Percentiles rank a stretch among this genome's conserved stretches.
Evolutionary conservation across 1,140 invertebrate genomes (phyloP).

Genomic region (Kradibia gibbosae): DNA sequence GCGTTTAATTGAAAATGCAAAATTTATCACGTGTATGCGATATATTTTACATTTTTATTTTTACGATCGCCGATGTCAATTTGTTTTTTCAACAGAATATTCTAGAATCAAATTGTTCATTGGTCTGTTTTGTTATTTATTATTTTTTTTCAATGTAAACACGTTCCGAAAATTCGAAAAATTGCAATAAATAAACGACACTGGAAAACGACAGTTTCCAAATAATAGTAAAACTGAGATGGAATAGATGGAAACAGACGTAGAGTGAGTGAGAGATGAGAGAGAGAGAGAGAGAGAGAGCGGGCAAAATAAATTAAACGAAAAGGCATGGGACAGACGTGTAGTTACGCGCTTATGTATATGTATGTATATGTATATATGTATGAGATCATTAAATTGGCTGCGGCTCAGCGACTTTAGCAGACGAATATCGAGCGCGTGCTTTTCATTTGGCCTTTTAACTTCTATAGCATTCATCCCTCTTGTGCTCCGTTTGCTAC

Average conservation of each 20-base stretch:
- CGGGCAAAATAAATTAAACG: not conserved
- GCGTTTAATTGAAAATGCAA: constrained; percentile 33
- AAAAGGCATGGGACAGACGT: not conserved
- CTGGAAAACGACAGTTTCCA: not conserved
- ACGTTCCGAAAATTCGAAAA: constrained; percentile 21
- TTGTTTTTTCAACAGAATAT: constrained; percentile 25
- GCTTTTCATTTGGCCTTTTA: constrained; percentile 66
- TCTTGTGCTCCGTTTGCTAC: not conserved
- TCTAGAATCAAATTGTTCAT: constrained; percentile 32
- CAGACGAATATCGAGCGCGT: constrained; percentile 58
- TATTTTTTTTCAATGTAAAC: constrained; percentile 20
- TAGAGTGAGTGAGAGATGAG: constrained; percentile 30
- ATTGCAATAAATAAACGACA: constrained; percentile 41
- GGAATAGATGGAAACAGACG: constrained; percentile 15
- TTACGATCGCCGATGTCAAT: not conserved
- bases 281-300: constrained; percentile 17
- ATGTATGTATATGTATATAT: constrained; percentile 16
- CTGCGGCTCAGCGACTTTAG: constrained; percentile 61
- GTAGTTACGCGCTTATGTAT: not conserved
- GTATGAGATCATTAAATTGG: constrained; percentile 67
- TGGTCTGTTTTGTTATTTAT: constrained; percentile 1
- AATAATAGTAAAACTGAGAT: constrained; percentile 18
- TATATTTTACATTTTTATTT: not conserved
- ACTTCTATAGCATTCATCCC: constrained; percentile 58
- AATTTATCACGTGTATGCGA: not conserved